A percentile compares a stretch with the other conserved stretches of the same genome.
These are phyloP conservation scores for Malaclemys terrapin DNA, from an alignment of 2,113 vertebrate species.

Conservation along the genomic window DNA sequence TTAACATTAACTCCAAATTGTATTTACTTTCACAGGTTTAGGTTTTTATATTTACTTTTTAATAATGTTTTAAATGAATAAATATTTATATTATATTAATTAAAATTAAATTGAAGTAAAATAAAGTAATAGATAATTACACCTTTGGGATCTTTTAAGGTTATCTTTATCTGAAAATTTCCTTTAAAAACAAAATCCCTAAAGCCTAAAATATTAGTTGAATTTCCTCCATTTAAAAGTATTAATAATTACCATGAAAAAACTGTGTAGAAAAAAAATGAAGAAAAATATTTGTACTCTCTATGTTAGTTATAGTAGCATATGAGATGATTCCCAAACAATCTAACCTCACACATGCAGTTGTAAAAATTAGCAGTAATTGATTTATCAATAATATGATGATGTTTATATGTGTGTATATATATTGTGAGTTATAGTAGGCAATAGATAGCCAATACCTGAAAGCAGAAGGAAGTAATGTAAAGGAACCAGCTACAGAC, in stretches of 20 bases:
- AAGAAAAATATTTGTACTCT: slow-evolving; percentile 2
- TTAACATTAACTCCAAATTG: neutral
- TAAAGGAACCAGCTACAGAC: slow-evolving; percentile 58
- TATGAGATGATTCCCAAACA: slow-evolving; percentile 30
- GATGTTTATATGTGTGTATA: neutral
- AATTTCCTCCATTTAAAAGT: slow-evolving; percentile 13
- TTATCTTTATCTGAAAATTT: neutral
- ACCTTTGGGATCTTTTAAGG: neutral
- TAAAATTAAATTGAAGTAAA: too few relatives aligned
- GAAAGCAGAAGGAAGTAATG: slow-evolving; percentile 65
- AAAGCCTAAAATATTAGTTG: neutral
- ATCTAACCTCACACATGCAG: slow-evolving; percentile 30
- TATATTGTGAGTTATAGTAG: slow-evolving; percentile 3
- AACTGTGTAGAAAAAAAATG: slow-evolving; percentile 12
- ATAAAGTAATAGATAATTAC: too few relatives aligned
- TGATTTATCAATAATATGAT: slow-evolving; percentile 31
- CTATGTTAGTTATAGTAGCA: slow-evolving; percentile 19
- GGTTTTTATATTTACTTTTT: neutral
- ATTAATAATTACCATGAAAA: neutral
- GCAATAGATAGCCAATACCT: slow-evolving; percentile 55
- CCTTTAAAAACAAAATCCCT: slow-evolving; percentile 5
- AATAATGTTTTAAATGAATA: neutral
- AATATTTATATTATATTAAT: neutral
- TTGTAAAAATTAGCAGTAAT: slow-evolving; percentile 33
- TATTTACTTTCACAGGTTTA: neutral